Percentiles rank a stretch among this genome's conserved stretches.
Conservation (phyloP, 2,888 invertebrate species). For the Apeira syringaria region DNA sequence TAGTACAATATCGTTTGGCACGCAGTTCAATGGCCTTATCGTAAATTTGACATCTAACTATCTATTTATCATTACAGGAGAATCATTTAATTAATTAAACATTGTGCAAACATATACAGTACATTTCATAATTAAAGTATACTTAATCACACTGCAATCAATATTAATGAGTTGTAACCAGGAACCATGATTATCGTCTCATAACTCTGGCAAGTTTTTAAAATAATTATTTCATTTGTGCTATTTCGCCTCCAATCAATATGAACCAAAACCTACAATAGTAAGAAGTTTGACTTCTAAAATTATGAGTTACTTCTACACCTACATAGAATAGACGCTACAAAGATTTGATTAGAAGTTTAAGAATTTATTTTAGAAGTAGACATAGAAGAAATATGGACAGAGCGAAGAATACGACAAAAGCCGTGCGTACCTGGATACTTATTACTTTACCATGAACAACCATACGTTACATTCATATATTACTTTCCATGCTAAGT, state of each 20-base stretch:
- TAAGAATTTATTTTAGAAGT: slow-evolving; percentile 16
- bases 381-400: slow-evolving; percentile 23
- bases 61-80: neutral
- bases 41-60: slow-evolving; percentile 7
- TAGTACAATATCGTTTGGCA: slow-evolving; percentile 13
- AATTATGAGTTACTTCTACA: slow-evolving; percentile 20
- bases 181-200: slow-evolving; percentile 13
- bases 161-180: neutral
- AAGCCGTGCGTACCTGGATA: no score
- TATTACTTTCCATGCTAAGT: no score
- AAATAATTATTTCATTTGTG: slow-evolving; percentile 12
- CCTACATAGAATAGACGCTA: slow-evolving; percentile 30
- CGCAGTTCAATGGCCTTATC: slow-evolving; percentile 9
- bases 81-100: neutral
- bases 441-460: no score
- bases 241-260: slow-evolving; percentile 7
- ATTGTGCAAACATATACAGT: slow-evolving; percentile 2
- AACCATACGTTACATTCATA: no score
- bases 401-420: no score
- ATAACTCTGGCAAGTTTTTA: slow-evolving; percentile 11
- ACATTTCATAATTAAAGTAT: no score
- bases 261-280: slow-evolving; percentile 10
- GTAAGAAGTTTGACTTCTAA: slow-evolving; percentile 33
- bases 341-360: slow-evolving; percentile 24
- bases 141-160: neutral